Evolutionary conservation across 2,888 invertebrate species (phyloP).

Genomic region (Dolomedes plantarius): DNA sequence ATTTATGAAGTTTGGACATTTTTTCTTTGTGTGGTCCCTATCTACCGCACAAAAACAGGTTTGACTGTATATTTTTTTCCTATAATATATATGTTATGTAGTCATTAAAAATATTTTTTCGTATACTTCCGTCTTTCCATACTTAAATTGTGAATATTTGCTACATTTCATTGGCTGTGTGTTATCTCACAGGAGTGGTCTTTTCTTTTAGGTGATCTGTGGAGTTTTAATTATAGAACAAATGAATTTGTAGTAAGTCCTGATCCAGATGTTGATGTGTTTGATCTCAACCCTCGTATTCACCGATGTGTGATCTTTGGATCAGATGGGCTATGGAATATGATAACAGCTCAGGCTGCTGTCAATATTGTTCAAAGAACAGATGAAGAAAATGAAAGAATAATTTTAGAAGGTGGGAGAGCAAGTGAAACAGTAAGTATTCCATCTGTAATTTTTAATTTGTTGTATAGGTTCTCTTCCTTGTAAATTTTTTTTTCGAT

Average conservation of each 20-base stretch:
- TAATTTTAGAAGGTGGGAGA: slow-evolving; percentile 63
- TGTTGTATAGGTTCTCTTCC: too few relatives aligned
- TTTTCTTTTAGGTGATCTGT: slow-evolving; percentile 89
- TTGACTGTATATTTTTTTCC: too few relatives aligned
- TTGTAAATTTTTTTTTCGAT: not conserved
- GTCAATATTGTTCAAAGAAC: slow-evolving; percentile 89
- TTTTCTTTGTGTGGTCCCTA: too few relatives aligned
- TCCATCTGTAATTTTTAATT: too few relatives aligned
- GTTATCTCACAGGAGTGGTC: too few relatives aligned
- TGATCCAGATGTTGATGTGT: slow-evolving; percentile 94
- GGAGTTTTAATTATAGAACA: slow-evolving; percentile 95
- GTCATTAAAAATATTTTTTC: too few relatives aligned
- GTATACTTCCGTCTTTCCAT: too few relatives aligned
- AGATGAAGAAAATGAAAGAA: slow-evolving; percentile 85
- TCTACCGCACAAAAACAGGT: too few relatives aligned
- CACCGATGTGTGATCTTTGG: slow-evolving; percentile 92
- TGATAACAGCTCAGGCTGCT: slow-evolving; percentile 89
- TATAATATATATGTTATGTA: too few relatives aligned
- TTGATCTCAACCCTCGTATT: slow-evolving; percentile 86
- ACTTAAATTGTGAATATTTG: too few relatives aligned
- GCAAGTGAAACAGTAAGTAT: slow-evolving; percentile 47
- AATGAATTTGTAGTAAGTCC: slow-evolving; percentile 98
- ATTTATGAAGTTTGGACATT: too few relatives aligned
- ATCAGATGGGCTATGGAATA: slow-evolving; percentile 98
- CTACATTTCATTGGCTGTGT: too few relatives aligned